Evolutionary conservation across 2,113 vertebrate species (phyloP), one percentile per base, ranked within the genome.

Genomic region (Monopterus albus): DNA sequence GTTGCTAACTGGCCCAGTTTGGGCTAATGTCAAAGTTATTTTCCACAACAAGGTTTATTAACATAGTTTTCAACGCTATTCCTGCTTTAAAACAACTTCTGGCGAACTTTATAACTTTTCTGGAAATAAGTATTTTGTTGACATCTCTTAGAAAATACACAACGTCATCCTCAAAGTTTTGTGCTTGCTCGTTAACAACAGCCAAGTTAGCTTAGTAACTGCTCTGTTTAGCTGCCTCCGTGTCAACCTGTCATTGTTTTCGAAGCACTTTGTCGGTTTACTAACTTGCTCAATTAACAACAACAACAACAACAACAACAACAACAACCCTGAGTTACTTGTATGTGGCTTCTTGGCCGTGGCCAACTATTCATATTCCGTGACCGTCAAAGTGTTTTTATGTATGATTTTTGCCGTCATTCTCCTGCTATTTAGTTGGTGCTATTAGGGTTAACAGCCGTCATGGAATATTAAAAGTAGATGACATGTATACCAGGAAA

Each of bases 111-210:
- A 8, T 26, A 6, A 49, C 35, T 0, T 25, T 50, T 55, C 20
- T 17, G 20, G 11, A 28, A 26, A 42, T 23, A 2, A 13, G 4
- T 1, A 1, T 4, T 29, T 8, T 14, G 43, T 33, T 83, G 84
- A 72, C 70, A 83, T 1, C 0, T 15, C 17, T 10, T 2, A 17
- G 0, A 47, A 49, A 11, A 55, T 7, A 55, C 12, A 11, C 18
- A 23, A 38, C 45, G 21, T 53, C 49, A 57, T 62, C 64, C 63
- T 3, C 26, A 60, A 78, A 83, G 74, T 86, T 83, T 53, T 10
- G 6, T 29, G 65, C 28, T 83, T 63, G 60, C 64, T 40, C 17
- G 69, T 60, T 63, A 74, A 62, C 49, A 55, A 28, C 45, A 64
- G 50, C 55, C 18, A 39, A 59, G 72, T 55, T 76, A 56, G 58